Evolutionary conservation across 2,888 invertebrate genomes (phyloP).

Genomic region (Erebia epiphron): DNA sequence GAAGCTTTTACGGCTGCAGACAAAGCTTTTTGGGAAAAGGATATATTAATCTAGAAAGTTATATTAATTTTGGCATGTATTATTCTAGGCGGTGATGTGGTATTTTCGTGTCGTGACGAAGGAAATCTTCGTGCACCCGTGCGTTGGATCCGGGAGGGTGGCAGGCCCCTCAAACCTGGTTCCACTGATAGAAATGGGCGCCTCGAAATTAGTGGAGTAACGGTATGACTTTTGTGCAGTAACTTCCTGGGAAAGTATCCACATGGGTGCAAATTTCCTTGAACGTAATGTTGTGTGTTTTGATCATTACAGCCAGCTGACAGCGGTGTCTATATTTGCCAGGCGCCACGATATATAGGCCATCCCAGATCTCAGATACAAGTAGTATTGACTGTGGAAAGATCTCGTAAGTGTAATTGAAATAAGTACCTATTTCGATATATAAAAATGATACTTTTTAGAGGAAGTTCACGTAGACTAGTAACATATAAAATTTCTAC

Average conservation of each 20-base stretch:
- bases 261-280: too few relatives aligned
- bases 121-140: conserved; percentile 90
- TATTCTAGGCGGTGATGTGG: conserved; percentile 92
- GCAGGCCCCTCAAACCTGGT: conserved; percentile 88
- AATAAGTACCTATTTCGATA: too few relatives aligned
- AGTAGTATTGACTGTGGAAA: conserved; percentile 88
- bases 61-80: conserved; percentile 11
- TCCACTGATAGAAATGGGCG: conserved; percentile 90
- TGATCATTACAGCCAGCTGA: conserved; percentile 83
- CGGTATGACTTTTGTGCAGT: conserved; percentile 13
- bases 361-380: conserved; percentile 86
- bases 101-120: conserved; percentile 96
- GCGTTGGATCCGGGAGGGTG: conserved; percentile 88
- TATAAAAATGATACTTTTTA: too few relatives aligned
- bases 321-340: conserved; percentile 92
- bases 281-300: neutral
- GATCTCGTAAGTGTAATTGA: conserved; percentile 85
- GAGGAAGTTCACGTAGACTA: too few relatives aligned
- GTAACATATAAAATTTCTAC: too few relatives aligned
- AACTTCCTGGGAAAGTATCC: too few relatives aligned
- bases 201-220: conserved; percentile 85
- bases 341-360: conserved; percentile 87
- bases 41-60: neutral
- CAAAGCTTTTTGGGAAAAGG: conserved; percentile 21
- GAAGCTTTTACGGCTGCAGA: conserved; percentile 19